A percentile compares a stretch with the other conserved stretches of the same genome.
These are phyloP conservation scores for Cactoblastis cactorum DNA, from an alignment of 2,888 invertebrate genomes.

Conservation along the genomic window DNA sequence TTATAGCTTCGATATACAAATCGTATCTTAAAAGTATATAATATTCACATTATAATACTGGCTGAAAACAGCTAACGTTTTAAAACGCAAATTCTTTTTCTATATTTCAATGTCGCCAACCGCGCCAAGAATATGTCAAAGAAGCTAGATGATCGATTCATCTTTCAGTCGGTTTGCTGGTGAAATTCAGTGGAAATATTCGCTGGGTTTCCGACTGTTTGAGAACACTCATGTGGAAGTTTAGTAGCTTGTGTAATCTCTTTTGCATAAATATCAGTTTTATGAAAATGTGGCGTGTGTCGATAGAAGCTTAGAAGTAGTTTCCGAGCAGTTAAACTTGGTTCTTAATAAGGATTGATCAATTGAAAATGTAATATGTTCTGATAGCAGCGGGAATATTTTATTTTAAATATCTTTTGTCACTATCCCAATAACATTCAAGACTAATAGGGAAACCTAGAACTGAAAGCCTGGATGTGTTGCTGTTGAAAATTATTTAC, in stretches of 20 bases:
- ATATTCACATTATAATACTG: not conserved
- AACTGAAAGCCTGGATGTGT: too few species aligned
- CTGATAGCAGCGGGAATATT: not conserved
- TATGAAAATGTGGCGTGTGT: not conserved
- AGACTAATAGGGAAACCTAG: too few species aligned
- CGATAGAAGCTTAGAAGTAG: not conserved
- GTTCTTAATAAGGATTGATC: too few species aligned
- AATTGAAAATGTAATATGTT: not conserved
- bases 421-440: too few species aligned
- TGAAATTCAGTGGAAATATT: slow-evolving; percentile 48
- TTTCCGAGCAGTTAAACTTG: too few species aligned
- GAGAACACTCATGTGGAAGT: slow-evolving; percentile 21
- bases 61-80: not conserved
- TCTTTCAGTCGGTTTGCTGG: slow-evolving; percentile 44
- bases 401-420: not conserved
- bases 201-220: slow-evolving; percentile 40
- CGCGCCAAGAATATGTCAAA: slow-evolving; percentile 35
- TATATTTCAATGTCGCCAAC: not conserved
- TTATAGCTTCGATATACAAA: too few species aligned
- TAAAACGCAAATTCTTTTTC: slow-evolving; percentile 5
- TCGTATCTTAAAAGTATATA: too few species aligned
- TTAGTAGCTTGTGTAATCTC: slow-evolving; percentile 7
- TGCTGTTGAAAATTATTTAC: too few species aligned
- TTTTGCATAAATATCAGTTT: slow-evolving; percentile 1
- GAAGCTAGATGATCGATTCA: slow-evolving; percentile 31